Evolutionary conservation across 2,113 vertebrate genomes (phyloP), one percentile per base, ranked within the genome.

Genomic region (Hyla sarda): DNA sequence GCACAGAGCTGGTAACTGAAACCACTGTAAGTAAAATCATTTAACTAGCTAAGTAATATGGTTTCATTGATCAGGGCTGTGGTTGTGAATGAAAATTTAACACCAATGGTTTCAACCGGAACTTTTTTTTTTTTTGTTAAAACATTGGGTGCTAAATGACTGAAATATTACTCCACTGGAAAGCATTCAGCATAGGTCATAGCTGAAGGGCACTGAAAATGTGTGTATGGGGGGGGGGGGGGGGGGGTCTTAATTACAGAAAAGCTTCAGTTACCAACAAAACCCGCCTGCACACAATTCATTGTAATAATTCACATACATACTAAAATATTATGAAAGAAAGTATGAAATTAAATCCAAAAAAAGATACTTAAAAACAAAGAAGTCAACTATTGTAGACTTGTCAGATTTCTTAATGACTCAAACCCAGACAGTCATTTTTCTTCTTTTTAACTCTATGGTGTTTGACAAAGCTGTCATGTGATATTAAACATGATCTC

Each of bases 381-480:
- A 62, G 56, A 65, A 62, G 17, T 56, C 10, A 6, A 21, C 77
- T 30, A 81, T 81, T 74, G 50, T 87, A 74, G 34, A 71, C 75
- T 79, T 73, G 69, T 60, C 71, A 72, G 28, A 25, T 79, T 88
- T 90, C 91, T 87, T 77, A 50, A 84, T 89, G 45, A 75, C 86
- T 88, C 82, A 89, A 95, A 94, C 90, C 91, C 94, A 89, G 84
- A 93, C 88, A 89, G 92, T 91, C 90, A 86, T 87, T 79, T 1
- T 85, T 54, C 30, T 74, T 37, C 62, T 60, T 75, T 58, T 62
- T 37, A 56, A 91, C 88, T 87, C 89, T 85, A 88, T 85, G 80
- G 90, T 89, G 89, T 92, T 92, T 92, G 96, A 96, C 96, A 97
- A 95, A 96, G 93, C 93, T 95, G 94, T 93, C 93, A 90, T 94